Base-by-base conservation (phyloP, 2,888 invertebrate genomes). In the Bugulina stolonifera region DNA sequence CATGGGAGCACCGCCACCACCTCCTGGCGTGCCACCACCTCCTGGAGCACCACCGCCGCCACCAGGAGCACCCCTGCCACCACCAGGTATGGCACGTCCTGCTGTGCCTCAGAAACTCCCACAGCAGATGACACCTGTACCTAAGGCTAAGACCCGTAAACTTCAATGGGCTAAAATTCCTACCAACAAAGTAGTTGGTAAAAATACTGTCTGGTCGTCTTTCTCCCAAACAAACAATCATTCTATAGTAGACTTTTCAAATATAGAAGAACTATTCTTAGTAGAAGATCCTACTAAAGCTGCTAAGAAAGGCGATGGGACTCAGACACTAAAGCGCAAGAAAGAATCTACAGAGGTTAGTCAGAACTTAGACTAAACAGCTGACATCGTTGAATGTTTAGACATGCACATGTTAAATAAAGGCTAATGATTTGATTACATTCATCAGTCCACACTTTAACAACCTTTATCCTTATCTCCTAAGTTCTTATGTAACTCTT, bases 161-260 rank as follows among this genome's bases (percentile, higher is more conserved):
- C 91, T 98, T 74, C 96, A 97, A 82, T 98, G 98, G 97, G 94
- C 93, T 83, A 97, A 96, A 85, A 96, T 98, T 80, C 94, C 96
- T 1, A 77, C 78, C 29, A 80, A 78, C 72, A 80, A 91, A 89
- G 92, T 94, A 52, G 89, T 94, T 73, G 93, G 93, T 69, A 92
- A 91, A 82, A 90, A 91, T 78, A 96, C 96, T 83, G 91, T 97
- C 79, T 97, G 97, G 97, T 91, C 93, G 0, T 87, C 91, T 75
- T 79, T 79, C 43, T 81, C 80, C 23, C 77, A 78, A 71, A 74
- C 77, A 73, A 80, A 79, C 73, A 77, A 79, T 71, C 78, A 79
- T 35, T 78, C 79, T 73, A 79, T 79, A 73, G 77, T 83, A 75
- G 80, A 83, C 76, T 83, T 79, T 73, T 78, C 77, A n/a, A 76